Evolutionary conservation across 2,888 invertebrate genomes (phyloP), one percentile per base, ranked within the genome.

Genomic region (Nomada lathburiana): DNA sequence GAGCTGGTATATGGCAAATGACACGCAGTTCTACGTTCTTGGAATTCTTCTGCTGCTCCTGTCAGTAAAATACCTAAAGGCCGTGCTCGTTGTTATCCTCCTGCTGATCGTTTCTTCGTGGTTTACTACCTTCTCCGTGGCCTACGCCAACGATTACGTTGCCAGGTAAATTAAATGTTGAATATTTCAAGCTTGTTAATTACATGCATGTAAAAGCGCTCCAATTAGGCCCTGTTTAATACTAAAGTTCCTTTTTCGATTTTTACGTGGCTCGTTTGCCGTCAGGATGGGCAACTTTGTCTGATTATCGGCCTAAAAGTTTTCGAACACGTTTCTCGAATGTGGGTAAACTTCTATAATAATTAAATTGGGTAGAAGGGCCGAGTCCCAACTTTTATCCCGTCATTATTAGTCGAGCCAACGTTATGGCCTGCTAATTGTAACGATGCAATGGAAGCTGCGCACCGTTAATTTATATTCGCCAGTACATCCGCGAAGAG

Each of bases 61-160:
- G 57, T 94, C 94, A 10, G 90, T 94, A 26, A 93, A 90, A 83
- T 94, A 96, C 91, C 89, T 93, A 69, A 96, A 96, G 93, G 94
- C 95, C 69, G 96, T 96, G n/a, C 95, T 95, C 79, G 92, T 94
- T 68, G 94, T 95, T 7, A 93, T 97, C 29, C 92, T 95, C 1
- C 90, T 96, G 47, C 94, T 97, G 86, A 93, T 97, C 93, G 93
- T 96, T 68, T 96, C 96, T 82, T 97, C 97, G 0, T 97, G 97
- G 97, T 95, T 96, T 74, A 96, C 96, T 16, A 96, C 97, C 16
- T 97, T 97, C 88, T 94, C 96, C 87, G 95, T 97, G 82, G 97
- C 97, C 0, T 95, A 97, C 90, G 95, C 96, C 94, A 95, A 96
- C 93, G 96, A 97, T 89, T 97, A 97, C 92, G 95, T 93, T 18